Percentiles rank a stretch among this genome's conserved stretches.
These are phyloP conservation scores for Chironomus tentans DNA, from an alignment of 2,888 invertebrate species.

Conservation along the genomic window DNA sequence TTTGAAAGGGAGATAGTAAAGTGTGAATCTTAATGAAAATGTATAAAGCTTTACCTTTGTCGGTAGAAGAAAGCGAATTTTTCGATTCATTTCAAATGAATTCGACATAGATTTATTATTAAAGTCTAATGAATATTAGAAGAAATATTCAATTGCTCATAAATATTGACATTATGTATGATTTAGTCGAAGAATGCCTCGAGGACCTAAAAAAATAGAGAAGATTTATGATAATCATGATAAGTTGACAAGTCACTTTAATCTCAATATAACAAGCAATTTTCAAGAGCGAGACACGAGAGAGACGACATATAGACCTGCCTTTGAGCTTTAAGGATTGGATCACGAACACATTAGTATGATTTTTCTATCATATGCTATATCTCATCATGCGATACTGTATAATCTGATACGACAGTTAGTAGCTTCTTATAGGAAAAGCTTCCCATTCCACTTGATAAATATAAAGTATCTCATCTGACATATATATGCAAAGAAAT, in stretches of 20 bases:
- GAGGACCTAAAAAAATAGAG: background rate
- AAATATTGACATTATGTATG: background rate
- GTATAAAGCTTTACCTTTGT: conserved; percentile 1
- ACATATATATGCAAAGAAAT: too few relatives aligned
- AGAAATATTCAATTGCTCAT: background rate
- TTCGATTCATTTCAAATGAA: background rate
- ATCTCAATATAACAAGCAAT: too few relatives aligned
- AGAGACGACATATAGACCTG: too few relatives aligned
- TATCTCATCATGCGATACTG: background rate
- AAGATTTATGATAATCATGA: background rate
- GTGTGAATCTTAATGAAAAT: too few relatives aligned
- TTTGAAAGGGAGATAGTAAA: too few relatives aligned
- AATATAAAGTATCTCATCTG: background rate
- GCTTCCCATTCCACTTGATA: too few relatives aligned
- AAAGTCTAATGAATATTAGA: too few relatives aligned
- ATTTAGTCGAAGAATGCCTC: too few relatives aligned
- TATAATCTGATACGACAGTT: conserved; percentile 3
- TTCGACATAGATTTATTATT: background rate
- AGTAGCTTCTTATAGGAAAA: background rate
- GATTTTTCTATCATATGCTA: background rate
- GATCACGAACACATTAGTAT: background rate
- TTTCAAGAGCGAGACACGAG: too few relatives aligned
- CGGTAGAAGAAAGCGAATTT: conserved; percentile 10
- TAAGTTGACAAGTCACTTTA: too few relatives aligned
- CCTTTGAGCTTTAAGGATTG: background rate